These are phyloP conservation scores for Lochmaea crataegi DNA, from an alignment of 2,888 invertebrate genomes.

Conservation along the genomic window DNA sequence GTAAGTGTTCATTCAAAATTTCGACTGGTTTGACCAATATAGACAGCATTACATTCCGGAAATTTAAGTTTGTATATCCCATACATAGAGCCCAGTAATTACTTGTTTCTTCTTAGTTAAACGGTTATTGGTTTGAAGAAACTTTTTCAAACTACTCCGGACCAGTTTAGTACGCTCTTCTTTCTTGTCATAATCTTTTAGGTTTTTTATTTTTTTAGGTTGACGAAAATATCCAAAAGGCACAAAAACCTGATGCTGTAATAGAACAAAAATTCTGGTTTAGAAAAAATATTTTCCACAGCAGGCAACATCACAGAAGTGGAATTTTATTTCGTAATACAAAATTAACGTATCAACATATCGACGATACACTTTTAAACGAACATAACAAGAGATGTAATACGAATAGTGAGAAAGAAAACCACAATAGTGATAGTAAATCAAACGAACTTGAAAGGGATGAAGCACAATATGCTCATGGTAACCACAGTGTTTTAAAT, in stretches of 20 bases:
- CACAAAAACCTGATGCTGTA: constrained; percentile 91
- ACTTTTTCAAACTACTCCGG: no score
- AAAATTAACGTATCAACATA: neutral
- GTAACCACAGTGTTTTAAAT: no score
- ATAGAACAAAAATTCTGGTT: constrained; percentile 92
- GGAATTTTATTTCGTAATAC: constrained; percentile 1
- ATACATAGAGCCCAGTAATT: no score
- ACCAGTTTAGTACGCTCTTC: no score
- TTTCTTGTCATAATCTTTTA: neutral
- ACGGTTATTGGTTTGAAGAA: no score
- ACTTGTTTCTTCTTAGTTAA: no score
- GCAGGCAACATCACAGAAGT: constrained; percentile 60
- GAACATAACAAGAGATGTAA: neutral
- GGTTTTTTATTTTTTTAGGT: constrained; percentile 64
- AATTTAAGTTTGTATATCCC: no score
- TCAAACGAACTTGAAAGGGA: neutral
- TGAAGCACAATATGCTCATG: no score
- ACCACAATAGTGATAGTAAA: neutral
- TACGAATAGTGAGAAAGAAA: neutral
- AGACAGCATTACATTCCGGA: no score
- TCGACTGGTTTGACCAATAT: no score
- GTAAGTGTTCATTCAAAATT: no score
- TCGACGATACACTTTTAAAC: neutral
- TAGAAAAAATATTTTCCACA: constrained; percentile 77
- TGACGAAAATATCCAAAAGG: constrained; percentile 96